These are phyloP conservation scores for Brachirus orientalis DNA, from an alignment of 2,113 vertebrate genomes.

Conservation along the genomic window DNA sequence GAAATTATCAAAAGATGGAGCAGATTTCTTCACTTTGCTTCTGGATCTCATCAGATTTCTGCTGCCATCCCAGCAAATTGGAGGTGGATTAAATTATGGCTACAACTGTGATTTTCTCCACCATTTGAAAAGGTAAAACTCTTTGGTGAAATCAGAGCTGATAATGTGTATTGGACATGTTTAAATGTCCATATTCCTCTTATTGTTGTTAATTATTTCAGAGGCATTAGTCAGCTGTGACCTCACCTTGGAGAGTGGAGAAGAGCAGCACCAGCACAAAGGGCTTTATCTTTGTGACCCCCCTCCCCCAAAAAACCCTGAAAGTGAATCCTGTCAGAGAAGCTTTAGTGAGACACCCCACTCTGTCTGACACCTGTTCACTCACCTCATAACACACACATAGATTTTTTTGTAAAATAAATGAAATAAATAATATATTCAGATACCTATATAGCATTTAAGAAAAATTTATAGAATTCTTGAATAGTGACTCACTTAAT, in stretches of 20 bases:
- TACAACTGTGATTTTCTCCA: neutral
- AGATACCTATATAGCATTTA: slow-evolving; percentile 81
- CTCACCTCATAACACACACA: slow-evolving; percentile 37
- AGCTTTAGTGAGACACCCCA: slow-evolving; percentile 41
- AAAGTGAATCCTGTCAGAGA: slow-evolving; percentile 19
- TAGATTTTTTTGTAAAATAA: slow-evolving; percentile 76
- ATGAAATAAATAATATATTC: slow-evolving; percentile 83
- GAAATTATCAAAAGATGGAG: too few species aligned
- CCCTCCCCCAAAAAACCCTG: slow-evolving; percentile 32
- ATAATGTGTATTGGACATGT: slow-evolving; percentile 3
- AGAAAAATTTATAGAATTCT: slow-evolving; percentile 80
- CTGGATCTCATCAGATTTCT: neutral
- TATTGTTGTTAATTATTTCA: neutral
- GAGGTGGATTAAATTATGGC: neutral
- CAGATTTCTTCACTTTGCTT: too few species aligned
- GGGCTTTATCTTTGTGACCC: slow-evolving; percentile 35
- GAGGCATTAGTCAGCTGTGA: neutral
- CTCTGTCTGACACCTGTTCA: slow-evolving; percentile 42
- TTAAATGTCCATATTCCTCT: neutral
- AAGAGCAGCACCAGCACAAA: slow-evolving; percentile 51
- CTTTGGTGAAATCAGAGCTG: slow-evolving; percentile 3
- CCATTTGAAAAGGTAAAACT: neutral
- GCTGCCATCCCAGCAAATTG: neutral
- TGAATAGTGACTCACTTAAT: slow-evolving; percentile 81
- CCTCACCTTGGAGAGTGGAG: slow-evolving; percentile 11